Conservation (phyloP, 2,888 invertebrate species). For the Rhamnusium bicolor region DNA sequence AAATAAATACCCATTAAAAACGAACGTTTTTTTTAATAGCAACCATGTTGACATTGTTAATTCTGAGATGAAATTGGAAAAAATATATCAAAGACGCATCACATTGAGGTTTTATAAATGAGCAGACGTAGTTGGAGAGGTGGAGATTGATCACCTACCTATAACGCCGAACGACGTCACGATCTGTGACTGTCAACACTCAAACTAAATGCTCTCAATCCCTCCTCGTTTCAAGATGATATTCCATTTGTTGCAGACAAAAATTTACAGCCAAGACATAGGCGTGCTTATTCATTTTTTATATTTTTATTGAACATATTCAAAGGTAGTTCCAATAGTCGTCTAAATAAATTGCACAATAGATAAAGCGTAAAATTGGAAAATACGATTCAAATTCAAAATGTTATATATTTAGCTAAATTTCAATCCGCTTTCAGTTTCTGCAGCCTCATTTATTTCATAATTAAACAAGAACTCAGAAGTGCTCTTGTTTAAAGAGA, state of each 20-base stretch:
- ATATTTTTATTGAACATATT: background rate
- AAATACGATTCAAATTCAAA: too few species aligned
- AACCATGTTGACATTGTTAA: conserved; percentile 3
- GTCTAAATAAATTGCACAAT: too few species aligned
- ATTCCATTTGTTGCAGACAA: conserved; percentile 32
- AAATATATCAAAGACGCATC: conserved; percentile 18
- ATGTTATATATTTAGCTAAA: too few species aligned
- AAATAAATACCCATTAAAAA: conserved; percentile 11
- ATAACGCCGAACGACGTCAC: conserved; percentile 56
- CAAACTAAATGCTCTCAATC: conserved; percentile 60
- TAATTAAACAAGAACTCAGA: too few species aligned
- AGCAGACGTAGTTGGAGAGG: conserved; percentile 18
- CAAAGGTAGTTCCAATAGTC: too few species aligned
- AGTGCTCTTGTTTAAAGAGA: too few species aligned
- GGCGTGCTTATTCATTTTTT: background rate
- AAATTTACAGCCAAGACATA: conserved; percentile 12
- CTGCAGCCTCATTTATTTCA: too few species aligned
- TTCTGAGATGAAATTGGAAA: conserved; percentile 15
- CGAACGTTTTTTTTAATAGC: background rate
- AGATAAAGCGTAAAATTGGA: too few species aligned
- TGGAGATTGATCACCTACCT: conserved; percentile 59
- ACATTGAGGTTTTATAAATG: conserved; percentile 29
- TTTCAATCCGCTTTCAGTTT: too few species aligned
- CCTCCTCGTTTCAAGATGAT: conserved; percentile 50
- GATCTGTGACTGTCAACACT: conserved; percentile 64